Percentiles rank a stretch among this genome's conserved stretches.
These are phyloP conservation scores for Scaptodrosophila latifasciaeformis DNA, from an alignment of 2,888 invertebrate species.

Conservation along the genomic window DNA sequence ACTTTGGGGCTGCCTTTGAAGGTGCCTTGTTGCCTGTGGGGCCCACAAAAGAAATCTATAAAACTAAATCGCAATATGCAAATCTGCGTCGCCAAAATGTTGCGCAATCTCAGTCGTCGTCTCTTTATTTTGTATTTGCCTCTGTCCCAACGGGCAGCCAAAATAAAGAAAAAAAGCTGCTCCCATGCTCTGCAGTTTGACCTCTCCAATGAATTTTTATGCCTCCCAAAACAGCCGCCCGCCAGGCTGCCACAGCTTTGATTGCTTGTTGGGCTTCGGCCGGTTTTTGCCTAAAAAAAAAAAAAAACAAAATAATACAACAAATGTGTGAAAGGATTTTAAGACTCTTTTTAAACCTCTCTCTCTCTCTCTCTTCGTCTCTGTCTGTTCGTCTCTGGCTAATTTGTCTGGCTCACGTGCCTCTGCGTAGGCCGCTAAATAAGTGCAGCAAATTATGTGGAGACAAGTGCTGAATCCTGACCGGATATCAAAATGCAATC, in stretches of 20 bases:
- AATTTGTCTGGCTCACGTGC: conserved; percentile 52
- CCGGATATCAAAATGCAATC: conserved; percentile 33
- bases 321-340: conserved; percentile 46
- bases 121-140: neutral
- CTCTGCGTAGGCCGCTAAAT: conserved; percentile 57
- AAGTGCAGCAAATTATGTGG: conserved; percentile 61
- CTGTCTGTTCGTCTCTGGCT: no score
- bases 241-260: no score
- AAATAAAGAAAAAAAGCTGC: no score
- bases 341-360: no score
- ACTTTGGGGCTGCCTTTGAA: no score
- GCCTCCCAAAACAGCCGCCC: no score
- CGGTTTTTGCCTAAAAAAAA: no score
- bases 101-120: conserved; percentile 43
- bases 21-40: neutral
- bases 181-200: conserved; percentile 56
- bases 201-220: conserved; percentile 46
- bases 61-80: conserved; percentile 55
- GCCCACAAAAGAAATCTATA: conserved; percentile 18
- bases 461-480: conserved; percentile 46
- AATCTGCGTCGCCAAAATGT: conserved; percentile 39
- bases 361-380: no score
- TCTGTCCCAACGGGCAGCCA: neutral
- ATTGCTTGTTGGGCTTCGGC: no score
- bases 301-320: no score